Evolutionary conservation across 2,797 vertebrate species (phyloP), one percentile per base, ranked within the genome.

Genomic region (Pygocentrus nattereri): DNA sequence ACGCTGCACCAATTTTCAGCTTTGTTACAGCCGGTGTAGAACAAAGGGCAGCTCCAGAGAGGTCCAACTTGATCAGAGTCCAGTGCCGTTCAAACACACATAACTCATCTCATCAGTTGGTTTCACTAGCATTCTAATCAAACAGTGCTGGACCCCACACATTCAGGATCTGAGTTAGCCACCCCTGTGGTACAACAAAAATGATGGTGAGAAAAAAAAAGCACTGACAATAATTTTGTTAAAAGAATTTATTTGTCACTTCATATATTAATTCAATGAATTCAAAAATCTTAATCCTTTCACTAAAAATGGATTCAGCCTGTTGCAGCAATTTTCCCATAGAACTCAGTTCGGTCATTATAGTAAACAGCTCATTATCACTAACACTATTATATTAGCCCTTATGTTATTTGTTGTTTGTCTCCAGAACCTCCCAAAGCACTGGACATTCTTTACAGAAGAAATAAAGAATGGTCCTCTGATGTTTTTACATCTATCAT

Each of bases 171-270:
- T 15, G 23, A 61, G 27, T 31, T 6, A 31, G 1, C 18, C 1
- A 23, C 2, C 59, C 59, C 15, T 38, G 61, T 7, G 15, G 15
- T 64, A 77, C 11, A 76, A 4, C 23, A 71, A 71, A 23, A 27
- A 59, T 41, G 27, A 12, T 4, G 38, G 31, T 50, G 7, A 62
- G 21, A 74, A 74, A 80, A 23, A 44, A 2, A 56, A 21, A 34
- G n/a, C 27, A 49, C 0, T 2, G 27, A 21, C 30, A 0, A n/a
- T 38, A 64, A 65, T 49, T 3, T 47, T 10, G 47, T 73, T 31
- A 71, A 61, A 56, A 74, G 25, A 1, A 67, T 67, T 80, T 52
- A 71, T 71, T 52, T 71, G 27, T 52, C n/a, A 3, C 15, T 69
- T 71, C 3, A 49, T 70, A 49, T 27, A 70, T 70, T 70, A 47